A percentile compares a stretch with the other conserved stretches of the same genome.
These are phyloP conservation scores for Lophochroa leadbeateri DNA, from an alignment of 2,113 vertebrate genomes.

Conservation along the genomic window DNA sequence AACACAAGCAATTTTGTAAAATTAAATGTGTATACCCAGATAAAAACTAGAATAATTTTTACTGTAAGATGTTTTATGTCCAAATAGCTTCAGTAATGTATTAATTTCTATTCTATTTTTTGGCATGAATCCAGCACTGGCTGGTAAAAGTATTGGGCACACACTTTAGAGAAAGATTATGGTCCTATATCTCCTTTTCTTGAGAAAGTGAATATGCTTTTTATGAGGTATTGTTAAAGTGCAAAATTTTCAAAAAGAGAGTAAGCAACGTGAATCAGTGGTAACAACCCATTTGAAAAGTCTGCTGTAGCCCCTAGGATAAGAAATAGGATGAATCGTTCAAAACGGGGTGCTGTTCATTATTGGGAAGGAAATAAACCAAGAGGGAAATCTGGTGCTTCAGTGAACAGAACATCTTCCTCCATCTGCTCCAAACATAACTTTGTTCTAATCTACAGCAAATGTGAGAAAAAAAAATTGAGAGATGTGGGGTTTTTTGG, in stretches of 20 bases:
- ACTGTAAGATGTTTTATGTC: not conserved
- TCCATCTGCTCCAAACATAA: not conserved
- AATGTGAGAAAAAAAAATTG: not conserved
- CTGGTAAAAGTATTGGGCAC: not conserved
- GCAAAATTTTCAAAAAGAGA: not conserved
- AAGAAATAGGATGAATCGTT: not conserved
- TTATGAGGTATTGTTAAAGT: not conserved
- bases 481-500: rapidly evolving
- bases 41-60: not conserved
- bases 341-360: not conserved
- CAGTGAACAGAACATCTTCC: not conserved
- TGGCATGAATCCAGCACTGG: not conserved
- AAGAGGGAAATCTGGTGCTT: not conserved
- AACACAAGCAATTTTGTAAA: not conserved
- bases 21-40: not conserved
- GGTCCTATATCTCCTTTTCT: not conserved
- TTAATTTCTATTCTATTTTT: not conserved
- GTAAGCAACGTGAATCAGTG: not conserved
- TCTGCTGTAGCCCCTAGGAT: not conserved
- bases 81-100: not conserved
- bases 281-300: not conserved
- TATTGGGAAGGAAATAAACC: not conserved
- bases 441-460: not conserved
- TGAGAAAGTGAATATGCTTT: not conserved
- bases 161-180: not conserved